Percentiles rank a stretch among this genome's conserved stretches.
phyloP scores from a whole-genome alignment of 2,797 vertebrate species.

The Channallabes apus region DNA sequence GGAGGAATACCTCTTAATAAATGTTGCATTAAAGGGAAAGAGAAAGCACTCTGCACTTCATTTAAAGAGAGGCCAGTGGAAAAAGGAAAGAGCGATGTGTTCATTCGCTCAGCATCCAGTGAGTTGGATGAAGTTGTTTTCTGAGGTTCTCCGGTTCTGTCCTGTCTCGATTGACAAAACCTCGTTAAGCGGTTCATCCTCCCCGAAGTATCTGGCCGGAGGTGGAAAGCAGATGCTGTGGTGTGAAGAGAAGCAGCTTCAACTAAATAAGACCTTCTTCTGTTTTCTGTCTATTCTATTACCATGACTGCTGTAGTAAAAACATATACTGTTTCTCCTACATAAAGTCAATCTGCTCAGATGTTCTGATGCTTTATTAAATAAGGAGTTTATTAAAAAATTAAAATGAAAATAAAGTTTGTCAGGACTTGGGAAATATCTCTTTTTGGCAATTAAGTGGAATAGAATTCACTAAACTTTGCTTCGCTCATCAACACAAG shows the following conservation, averaged over 20 bases:
- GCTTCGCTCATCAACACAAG: not conserved
- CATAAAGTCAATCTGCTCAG: not conserved
- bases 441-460: not conserved
- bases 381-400: not conserved
- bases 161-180: constrained; percentile 68
- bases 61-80: constrained; percentile 56
- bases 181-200: constrained; percentile 63
- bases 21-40: constrained; percentile 63
- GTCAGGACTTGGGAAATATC: not conserved
- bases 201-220: constrained; percentile 62
- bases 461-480: not conserved
- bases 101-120: constrained; percentile 8
- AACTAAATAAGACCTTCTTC: constrained; percentile 37
- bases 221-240: constrained; percentile 56
- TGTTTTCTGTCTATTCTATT: constrained; percentile 53
- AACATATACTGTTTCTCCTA: not conserved
- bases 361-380: not conserved
- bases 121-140: constrained; percentile 59
- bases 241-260: constrained; percentile 35
- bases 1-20: constrained; percentile 70
- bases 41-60: constrained; percentile 55
- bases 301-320: constrained; percentile 25
- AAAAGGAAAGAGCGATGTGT: constrained; percentile 41
- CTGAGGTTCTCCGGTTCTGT: constrained; percentile 39
- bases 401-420: not conserved